Percentiles rank a stretch among this genome's conserved stretches.
Conservation (phyloP, 2,888 invertebrate genomes). For the Meiosimyza decipiens region DNA sequence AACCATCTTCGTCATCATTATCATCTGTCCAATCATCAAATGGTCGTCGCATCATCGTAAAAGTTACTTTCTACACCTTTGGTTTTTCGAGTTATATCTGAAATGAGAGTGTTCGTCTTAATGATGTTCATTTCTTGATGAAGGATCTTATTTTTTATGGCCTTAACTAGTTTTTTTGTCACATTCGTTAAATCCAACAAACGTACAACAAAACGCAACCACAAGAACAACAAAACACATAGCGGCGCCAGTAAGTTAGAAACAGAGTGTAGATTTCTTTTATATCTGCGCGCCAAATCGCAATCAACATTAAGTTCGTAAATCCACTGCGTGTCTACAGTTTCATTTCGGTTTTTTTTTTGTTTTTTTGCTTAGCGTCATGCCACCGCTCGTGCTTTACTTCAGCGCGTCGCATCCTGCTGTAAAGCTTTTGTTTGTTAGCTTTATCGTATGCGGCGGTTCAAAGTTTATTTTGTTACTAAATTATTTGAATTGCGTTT, state of each 20-base stretch:
- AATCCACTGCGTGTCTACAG: slow-evolving; percentile 18
- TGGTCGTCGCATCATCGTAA: background rate
- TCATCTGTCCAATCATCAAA: background rate
- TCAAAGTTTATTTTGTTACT: slow-evolving; percentile 6
- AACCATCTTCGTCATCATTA: background rate
- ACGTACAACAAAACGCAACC: background rate
- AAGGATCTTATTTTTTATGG: background rate
- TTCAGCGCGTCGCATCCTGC: background rate
- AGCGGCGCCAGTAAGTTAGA: too few relatives aligned
- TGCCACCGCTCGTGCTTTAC: background rate
- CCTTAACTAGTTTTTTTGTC: background rate
- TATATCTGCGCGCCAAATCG: slow-evolving; percentile 17
- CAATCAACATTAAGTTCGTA: slow-evolving; percentile 19
- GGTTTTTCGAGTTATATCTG: too few relatives aligned
- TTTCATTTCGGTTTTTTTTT: slow-evolving; percentile 1
- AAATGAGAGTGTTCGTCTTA: too few relatives aligned
- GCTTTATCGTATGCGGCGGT: background rate
- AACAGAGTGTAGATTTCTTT: slow-evolving; percentile 6
- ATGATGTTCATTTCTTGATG: too few relatives aligned
- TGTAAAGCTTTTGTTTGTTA: slow-evolving; percentile 4
- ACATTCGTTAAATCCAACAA: background rate
- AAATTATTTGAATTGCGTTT: background rate
- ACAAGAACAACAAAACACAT: background rate
- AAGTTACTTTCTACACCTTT: too few relatives aligned
- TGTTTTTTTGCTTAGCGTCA: background rate